Evolutionary conservation across 2,113 vertebrate genomes (phyloP), one percentile per base, ranked within the genome.

Genomic region (Dunckerocampus dactyliophorus): DNA sequence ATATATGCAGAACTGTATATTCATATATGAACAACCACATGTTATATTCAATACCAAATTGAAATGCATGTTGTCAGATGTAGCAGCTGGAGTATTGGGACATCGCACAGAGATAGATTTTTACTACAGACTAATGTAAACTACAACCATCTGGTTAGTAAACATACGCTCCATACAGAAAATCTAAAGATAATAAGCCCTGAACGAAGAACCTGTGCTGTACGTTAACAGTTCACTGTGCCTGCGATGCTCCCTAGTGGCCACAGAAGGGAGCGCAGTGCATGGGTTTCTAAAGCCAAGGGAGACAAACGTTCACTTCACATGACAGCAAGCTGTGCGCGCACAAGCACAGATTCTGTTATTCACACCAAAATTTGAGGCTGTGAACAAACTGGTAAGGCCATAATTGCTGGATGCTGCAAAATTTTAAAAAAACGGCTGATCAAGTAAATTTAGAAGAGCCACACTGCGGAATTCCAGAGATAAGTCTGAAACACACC

Each of bases 1-100:
- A 78, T 78, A 77, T 79, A 72, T 74, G 67, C 72, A 84, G 72
- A 89, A 84, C 88, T 85, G 86, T 85, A 84, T 73, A 76, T 87
- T 81, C 81, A 86, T 84, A 86, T 74, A 81, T 83, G 79, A 80
- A 88, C 74, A 69, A 75, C 72, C 75, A 65, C 57, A 66, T 76
- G 73, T 65, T 55, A 81, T 65, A 69, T 62, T 53, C 42, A 47
- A 71, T 55, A 72, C 68, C 80, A 84, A 86, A 80, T 60, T 84
- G 79, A 87, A 82, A 89, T 82, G 75, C 46, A 50, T 74, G 79
- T 70, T 57, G 45, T 72, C 47, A 37, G 39, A 58, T n/a, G 56
- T 66, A 84, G 81, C 80, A 81, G 79, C 79, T 75, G 34, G 20
- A 71, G 37, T 63, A 54, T 65, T 21, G 20, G 58, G 45, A 31